These are phyloP conservation scores for Phoenicopterus ruber DNA, from an alignment of 2,113 vertebrate genomes.

Conservation along the genomic window DNA sequence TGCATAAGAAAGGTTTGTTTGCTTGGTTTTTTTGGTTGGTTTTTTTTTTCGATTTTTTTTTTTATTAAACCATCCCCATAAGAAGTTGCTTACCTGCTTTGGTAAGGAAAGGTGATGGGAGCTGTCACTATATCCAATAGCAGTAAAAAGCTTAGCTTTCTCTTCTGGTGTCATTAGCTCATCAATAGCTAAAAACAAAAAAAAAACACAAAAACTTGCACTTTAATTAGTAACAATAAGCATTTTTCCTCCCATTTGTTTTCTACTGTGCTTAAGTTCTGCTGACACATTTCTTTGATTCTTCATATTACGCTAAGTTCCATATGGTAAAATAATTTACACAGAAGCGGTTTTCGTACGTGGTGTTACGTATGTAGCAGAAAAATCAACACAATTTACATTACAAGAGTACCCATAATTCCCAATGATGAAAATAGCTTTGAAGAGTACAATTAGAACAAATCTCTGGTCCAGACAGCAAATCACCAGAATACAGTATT, in stretches of 20 bases:
- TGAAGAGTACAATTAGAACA: neutral
- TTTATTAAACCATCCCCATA: neutral
- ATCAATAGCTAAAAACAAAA: slow-evolving; percentile 78
- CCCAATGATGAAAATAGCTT: neutral
- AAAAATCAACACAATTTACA: neutral
- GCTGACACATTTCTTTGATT: neutral
- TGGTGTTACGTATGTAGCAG: neutral
- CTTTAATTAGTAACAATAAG: neutral
- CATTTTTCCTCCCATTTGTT: neutral
- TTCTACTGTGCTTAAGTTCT: neutral
- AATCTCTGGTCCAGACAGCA: neutral
- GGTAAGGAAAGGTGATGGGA: slow-evolving; percentile 84
- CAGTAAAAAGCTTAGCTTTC: slow-evolving; percentile 92
- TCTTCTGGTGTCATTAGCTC: slow-evolving; percentile 91
- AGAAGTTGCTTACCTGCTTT: slow-evolving; percentile 76
- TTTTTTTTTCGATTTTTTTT: neutral
- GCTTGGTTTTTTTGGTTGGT: neutral
- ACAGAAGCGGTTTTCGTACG: neutral
- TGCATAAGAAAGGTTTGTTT: neutral
- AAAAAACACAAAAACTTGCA: neutral
- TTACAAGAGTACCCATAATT: neutral
- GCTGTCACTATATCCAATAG: slow-evolving; percentile 95
- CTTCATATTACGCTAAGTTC: neutral
- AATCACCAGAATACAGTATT: neutral
- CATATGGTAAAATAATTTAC: neutral